Percentiles rank a stretch among this genome's conserved stretches.
Conservation (phyloP, 2,797 vertebrate genomes). For the Lacerta agilis region DNA sequence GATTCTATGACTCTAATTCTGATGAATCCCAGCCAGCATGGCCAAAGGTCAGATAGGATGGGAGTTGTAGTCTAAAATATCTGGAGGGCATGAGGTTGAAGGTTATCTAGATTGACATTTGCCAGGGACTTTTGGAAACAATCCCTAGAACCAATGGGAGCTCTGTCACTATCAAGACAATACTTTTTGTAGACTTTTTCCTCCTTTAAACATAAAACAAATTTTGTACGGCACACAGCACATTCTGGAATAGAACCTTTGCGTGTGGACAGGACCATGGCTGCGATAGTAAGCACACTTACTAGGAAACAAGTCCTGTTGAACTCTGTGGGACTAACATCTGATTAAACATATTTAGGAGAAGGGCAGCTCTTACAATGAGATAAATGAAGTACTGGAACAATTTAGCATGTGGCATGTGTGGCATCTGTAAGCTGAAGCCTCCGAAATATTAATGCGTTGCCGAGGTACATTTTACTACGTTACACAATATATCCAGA, state of each 20-base stretch:
- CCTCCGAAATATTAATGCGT: not conserved
- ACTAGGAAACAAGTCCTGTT: too few relatives aligned
- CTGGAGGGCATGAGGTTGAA: not conserved
- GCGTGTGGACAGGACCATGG: not conserved
- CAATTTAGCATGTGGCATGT: not conserved
- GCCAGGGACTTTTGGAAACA: slow-evolving; percentile 1
- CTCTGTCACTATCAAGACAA: slow-evolving; percentile 15
- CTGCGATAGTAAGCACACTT: not conserved
- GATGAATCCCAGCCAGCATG: too few relatives aligned
- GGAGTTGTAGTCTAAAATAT: too few relatives aligned
- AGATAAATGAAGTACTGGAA: not conserved
- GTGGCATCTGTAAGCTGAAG: not conserved
- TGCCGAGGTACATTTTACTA: not conserved
- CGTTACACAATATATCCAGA: not conserved
- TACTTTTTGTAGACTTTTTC: slow-evolving; percentile 1
- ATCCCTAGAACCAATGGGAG: slow-evolving; percentile 16
- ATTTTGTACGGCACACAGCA: not conserved
- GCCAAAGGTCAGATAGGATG: too few relatives aligned
- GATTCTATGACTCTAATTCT: too few relatives aligned
- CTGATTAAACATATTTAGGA: not conserved
- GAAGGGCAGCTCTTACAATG: not conserved
- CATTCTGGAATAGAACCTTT: not conserved
- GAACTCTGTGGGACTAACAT: not conserved
- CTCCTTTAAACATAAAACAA: not conserved
- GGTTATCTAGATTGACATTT: not conserved